Conservation (phyloP, 2,888 invertebrate genomes). For the Andricus quercusramuli region DNA sequence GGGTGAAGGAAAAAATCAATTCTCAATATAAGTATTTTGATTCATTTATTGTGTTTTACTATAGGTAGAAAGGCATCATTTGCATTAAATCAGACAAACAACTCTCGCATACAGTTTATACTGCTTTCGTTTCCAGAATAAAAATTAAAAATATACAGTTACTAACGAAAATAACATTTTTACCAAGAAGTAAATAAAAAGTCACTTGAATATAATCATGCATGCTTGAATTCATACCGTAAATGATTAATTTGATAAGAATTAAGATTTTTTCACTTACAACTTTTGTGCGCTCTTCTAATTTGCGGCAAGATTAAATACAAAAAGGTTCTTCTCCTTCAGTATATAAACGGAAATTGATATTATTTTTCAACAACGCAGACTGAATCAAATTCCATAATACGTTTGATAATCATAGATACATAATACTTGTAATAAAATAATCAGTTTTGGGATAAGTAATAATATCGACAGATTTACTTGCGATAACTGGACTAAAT, state of each 20-base stretch:
- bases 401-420: neutral
- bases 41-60: constrained; percentile 5
- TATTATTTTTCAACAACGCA: constrained; percentile 15
- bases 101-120: constrained; percentile 17
- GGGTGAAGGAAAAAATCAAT: neutral
- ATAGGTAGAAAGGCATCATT: constrained; percentile 20
- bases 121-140: constrained; percentile 11
- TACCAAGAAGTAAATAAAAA: constrained; percentile 27
- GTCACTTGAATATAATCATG: constrained; percentile 4
- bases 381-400: constrained; percentile 8
- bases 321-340: neutral
- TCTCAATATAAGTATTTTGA: neutral
- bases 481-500: neutral
- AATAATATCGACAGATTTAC: constrained; percentile 10
- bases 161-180: constrained; percentile 24
- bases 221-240: neutral
- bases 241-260: constrained; percentile 24
- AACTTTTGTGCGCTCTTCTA: constrained; percentile 26
- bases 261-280: neutral
- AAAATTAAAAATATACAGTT: constrained; percentile 33
- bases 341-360: constrained; percentile 21
- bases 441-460: constrained; percentile 15
- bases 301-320: constrained; percentile 23
- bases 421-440: constrained; percentile 32
- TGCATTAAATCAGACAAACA: constrained; percentile 17